Evolutionary conservation across 1,140 invertebrate genomes (phyloP).

Genomic region (Notospermus geniculatus): DNA sequence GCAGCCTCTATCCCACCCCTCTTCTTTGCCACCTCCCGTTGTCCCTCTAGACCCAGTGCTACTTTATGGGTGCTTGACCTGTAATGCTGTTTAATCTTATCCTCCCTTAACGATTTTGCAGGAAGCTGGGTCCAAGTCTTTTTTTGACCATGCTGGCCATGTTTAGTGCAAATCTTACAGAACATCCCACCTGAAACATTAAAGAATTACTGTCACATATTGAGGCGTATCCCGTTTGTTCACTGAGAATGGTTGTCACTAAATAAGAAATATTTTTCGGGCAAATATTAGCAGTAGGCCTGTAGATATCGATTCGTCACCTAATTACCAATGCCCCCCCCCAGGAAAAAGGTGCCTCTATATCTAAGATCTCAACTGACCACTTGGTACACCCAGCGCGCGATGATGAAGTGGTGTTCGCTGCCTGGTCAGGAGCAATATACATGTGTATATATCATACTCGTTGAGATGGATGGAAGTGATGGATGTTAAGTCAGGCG

Average conservation of each 20-base stretch:
- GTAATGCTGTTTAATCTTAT: not conserved
- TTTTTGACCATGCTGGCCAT: constrained; percentile 1
- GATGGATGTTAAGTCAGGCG: too few species aligned
- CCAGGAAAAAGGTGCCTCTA: too few species aligned
- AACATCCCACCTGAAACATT: not conserved
- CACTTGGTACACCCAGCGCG: not conserved
- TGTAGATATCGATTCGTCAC: too few species aligned
- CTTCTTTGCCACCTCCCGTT: constrained; percentile 2
- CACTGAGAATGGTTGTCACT: not conserved
- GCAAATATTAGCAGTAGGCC: too few species aligned
- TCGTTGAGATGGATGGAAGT: too few species aligned
- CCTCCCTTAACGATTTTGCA: not conserved
- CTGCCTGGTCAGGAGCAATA: too few species aligned
- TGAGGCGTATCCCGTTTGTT: not conserved
- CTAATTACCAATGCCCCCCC: too few species aligned
- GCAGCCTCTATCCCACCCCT: not conserved
- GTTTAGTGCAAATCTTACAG: constrained; percentile 1
- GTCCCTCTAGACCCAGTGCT: not conserved
- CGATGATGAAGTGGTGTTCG: too few species aligned
- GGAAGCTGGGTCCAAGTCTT: not conserved
- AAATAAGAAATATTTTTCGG: not conserved
- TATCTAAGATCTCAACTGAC: not conserved
- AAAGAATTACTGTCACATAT: not conserved
- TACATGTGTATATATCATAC: too few species aligned
- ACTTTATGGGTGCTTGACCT: not conserved